Conservation (phyloP, 2,113 vertebrate species). For the Oxyruncus cristatus region DNA sequence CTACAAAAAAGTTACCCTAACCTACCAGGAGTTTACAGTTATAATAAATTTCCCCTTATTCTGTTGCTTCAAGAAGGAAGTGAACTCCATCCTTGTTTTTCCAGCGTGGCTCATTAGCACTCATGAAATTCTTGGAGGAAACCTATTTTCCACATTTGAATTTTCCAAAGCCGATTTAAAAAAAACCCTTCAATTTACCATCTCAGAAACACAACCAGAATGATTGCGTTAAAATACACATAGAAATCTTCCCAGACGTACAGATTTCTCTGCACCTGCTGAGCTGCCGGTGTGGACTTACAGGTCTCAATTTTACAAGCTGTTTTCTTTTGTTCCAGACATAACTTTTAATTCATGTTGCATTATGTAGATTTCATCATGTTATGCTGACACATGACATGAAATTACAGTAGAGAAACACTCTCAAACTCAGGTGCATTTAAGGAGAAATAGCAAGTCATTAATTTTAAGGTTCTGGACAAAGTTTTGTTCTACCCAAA, state of each 20-base stretch:
- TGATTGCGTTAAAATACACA: not conserved
- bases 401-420: not conserved
- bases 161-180: not conserved
- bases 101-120: not conserved
- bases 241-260: not conserved
- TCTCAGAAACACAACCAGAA: not conserved
- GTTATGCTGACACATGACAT: not conserved
- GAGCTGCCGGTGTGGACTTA: not conserved
- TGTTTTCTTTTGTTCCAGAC: not conserved
- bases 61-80: not conserved
- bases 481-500: not conserved
- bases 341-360: not conserved
- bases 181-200: not conserved
- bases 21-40: not conserved
- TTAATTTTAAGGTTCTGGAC: not conserved
- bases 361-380: not conserved
- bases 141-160: not conserved
- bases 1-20: not conserved
- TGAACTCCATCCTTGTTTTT: not conserved
- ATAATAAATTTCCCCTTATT: not conserved
- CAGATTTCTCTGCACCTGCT: not conserved
- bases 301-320: not conserved
- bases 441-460: not conserved
- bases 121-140: not conserved
- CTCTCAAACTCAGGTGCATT: not conserved